phyloP scores from a whole-genome alignment of 2,797 vertebrate genomes.

The Sebastes vulpes region DNA sequence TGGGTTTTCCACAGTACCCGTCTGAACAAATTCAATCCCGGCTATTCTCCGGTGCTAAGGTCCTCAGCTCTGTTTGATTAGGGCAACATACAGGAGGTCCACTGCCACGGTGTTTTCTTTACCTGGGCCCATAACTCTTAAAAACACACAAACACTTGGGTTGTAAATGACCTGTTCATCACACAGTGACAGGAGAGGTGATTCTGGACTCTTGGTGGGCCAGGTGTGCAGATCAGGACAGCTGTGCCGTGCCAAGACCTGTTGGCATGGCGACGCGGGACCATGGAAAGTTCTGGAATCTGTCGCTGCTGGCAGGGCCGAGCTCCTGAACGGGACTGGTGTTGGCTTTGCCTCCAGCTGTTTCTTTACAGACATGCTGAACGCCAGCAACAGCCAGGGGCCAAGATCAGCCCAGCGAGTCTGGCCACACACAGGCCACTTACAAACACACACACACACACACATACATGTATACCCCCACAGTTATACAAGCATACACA shows the following conservation, averaged over 20 bases:
- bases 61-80: conserved; percentile 83
- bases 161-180: conserved; percentile 88
- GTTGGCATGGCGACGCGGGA: conserved; percentile 79
- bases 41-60: conserved; percentile 66
- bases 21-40: conserved; percentile 59
- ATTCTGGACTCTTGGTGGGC: conserved; percentile 86
- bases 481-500: conserved; percentile 62
- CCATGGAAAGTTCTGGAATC: conserved; percentile 88
- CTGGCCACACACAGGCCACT: conserved; percentile 84
- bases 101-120: conserved; percentile 80
- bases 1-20: conserved; percentile 64
- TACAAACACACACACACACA: conserved; percentile 64
- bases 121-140: conserved; percentile 84
- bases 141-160: conserved; percentile 87
- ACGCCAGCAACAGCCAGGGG: conserved; percentile 78
- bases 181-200: conserved; percentile 84
- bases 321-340: conserved; percentile 79
- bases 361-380: conserved; percentile 85
- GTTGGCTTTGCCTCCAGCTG: conserved; percentile 88
- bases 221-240: conserved; percentile 85
- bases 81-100: conserved; percentile 81
- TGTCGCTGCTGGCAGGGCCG: conserved; percentile 81
- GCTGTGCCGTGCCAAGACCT: conserved; percentile 75
- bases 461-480: conserved; percentile 36
- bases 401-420: conserved; percentile 82